These are phyloP conservation scores for Amphilophus citrinellus DNA, from an alignment of 2,113 vertebrate genomes.

Conservation along the genomic window DNA sequence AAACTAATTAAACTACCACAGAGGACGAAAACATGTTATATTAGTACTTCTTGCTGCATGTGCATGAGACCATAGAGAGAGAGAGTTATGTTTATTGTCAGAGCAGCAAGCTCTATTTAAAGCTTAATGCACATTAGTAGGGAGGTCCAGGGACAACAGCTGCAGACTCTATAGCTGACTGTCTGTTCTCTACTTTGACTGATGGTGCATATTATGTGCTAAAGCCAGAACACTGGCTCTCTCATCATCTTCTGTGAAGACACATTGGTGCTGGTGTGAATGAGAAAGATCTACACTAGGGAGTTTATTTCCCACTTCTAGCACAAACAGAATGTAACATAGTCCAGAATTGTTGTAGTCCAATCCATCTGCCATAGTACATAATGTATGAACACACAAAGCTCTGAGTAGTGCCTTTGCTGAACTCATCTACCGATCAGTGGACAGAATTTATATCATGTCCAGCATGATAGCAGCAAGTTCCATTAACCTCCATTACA, in stretches of 20 bases:
- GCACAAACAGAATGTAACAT: background rate
- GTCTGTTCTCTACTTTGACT: slow-evolving; percentile 7
- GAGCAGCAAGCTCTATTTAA: background rate
- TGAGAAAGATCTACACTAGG: background rate
- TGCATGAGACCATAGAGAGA: background rate
- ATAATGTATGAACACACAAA: background rate
- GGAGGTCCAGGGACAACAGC: background rate
- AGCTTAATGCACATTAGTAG: background rate
- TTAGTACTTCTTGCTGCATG: background rate
- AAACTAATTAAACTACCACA: background rate
- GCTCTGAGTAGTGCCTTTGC: background rate
- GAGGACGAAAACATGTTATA: background rate
- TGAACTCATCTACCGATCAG: background rate
- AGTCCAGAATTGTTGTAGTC: background rate
- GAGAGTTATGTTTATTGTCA: slow-evolving; percentile 4
- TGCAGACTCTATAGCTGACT: slow-evolving; percentile 8
- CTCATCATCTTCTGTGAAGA: background rate
- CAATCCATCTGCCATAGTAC: background rate
- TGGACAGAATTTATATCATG: background rate
- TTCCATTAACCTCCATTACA: background rate
- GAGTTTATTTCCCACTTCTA: background rate
- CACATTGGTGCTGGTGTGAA: background rate
- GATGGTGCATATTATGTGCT: background rate
- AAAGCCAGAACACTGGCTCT: background rate
- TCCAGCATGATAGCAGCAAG: background rate